Evolutionary conservation across 2,888 invertebrate species (phyloP), one percentile per base, ranked within the genome.

Genomic region (Oscheius sp.): DNA sequence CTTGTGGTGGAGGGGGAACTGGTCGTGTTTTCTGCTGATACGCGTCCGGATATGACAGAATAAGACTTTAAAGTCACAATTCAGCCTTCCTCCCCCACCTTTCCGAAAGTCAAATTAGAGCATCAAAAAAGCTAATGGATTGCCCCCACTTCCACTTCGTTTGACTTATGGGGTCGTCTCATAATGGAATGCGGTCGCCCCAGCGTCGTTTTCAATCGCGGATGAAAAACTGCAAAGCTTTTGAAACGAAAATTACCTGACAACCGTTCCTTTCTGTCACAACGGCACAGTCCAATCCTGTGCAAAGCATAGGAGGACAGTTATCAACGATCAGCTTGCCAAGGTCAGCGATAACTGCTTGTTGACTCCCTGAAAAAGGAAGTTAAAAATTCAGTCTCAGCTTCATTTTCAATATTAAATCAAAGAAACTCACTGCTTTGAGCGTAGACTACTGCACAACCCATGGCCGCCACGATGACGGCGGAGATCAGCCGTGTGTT

Each of bases 191-290:
- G 61, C 45, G 61, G 61, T 27, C 61, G 61, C 61, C 23, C n/a
- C n/a, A n/a, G 45, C 27, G 45, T 42, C n/a, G 45, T 45, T 37
- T 37, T 57, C 34, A 34, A 15, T n/a, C 48, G 50, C 15, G 52
- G 33, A 45, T 23, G 29, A 34, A 45, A 15, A 31, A 50, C 31
- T n/a, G n/a, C n/a, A n/a, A n/a, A n/a, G n/a, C n/a, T n/a, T n/a
- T n/a, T 65, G 39, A 25, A 34, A 37, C 12, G 65, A 37, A 50
- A 52, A 34, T 45, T 53, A 84, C 84, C 78, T 86, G 86, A 50
- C 86, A 86, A 31, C 86, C 86, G 57, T 86, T 86, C 57, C 86
- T 74, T 69, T 86, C 86, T 10, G 86, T 86, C 23, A 86, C 86
- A 8, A 86, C 83, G 12, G 86, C 85, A 69, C 86, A 86, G 70